These are phyloP conservation scores for Condylostylus longicornis DNA, from an alignment of 1,140 invertebrate species.

Conservation along the genomic window DNA sequence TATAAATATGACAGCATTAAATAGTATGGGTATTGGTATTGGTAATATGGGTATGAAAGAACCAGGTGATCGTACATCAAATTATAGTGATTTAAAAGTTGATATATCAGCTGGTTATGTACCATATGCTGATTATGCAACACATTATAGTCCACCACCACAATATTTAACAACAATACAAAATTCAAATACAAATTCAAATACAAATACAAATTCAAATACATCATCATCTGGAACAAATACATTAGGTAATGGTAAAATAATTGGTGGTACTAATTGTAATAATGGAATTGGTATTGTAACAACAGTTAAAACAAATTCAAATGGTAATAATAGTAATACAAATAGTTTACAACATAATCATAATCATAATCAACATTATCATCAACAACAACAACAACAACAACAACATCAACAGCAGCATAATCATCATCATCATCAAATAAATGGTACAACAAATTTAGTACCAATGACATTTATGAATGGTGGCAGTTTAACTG, in stretches of 20 bases:
- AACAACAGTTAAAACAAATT: slow-evolving; percentile 28
- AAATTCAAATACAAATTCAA: too few species aligned
- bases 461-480: slow-evolving; percentile 28
- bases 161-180: slow-evolving; percentile 21
- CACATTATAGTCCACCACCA: slow-evolving; percentile 60
- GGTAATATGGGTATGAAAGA: too few species aligned
- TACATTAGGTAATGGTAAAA: too few species aligned
- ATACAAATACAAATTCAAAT: too few species aligned
- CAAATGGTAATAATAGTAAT: slow-evolving; percentile 27
- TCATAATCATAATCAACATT: slow-evolving; percentile 24
- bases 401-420: slow-evolving; percentile 19
- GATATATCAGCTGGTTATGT: slow-evolving; percentile 80
- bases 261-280: too few species aligned
- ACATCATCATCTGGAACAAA: too few species aligned
- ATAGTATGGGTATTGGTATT: too few species aligned
- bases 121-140: slow-evolving; percentile 69
- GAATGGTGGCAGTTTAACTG: slow-evolving; percentile 24
- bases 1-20: too few species aligned
- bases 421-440: slow-evolving; percentile 6
- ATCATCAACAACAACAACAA: slow-evolving; percentile 19
- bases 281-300: too few species aligned
- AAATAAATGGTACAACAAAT: slow-evolving; percentile 3
- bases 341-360: slow-evolving; percentile 29
- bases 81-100: slow-evolving; percentile 81
- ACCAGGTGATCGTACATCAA: slow-evolving; percentile 75